Conservation (phyloP, 2,888 invertebrate species). For the Papilio elwesi region DNA sequence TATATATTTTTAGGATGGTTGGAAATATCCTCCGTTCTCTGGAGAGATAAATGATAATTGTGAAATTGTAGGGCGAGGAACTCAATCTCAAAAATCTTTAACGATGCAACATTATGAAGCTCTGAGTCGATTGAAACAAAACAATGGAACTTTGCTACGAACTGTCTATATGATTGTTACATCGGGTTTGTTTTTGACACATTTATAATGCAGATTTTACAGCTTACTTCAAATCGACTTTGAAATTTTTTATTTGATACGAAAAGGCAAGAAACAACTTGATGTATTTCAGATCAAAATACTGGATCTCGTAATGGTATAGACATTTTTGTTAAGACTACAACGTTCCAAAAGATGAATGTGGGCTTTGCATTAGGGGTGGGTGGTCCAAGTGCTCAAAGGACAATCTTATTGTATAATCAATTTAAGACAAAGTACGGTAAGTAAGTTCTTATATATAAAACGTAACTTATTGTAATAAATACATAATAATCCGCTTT, state of each 20-base stretch:
- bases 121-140: constrained; percentile 2
- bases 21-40: constrained; percentile 16
- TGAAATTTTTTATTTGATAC: no score
- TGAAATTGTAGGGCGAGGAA: constrained; percentile 7
- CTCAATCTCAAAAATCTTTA: not conserved
- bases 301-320: not conserved
- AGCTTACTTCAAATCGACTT: no score
- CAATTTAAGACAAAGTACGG: constrained; percentile 9
- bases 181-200: not conserved
- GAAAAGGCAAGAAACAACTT: no score
- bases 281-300: constrained; percentile 12
- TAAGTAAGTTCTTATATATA: not conserved
- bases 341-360: constrained; percentile 1
- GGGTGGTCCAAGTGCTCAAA: not conserved
- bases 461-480: no score
- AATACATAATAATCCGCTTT: no score
- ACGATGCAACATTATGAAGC: constrained; percentile 6
- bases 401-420: constrained; percentile 8
- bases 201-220: no score
- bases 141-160: not conserved
- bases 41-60: constrained; percentile 10
- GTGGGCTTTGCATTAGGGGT: constrained; percentile 21
- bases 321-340: not conserved
- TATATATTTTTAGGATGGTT: constrained; percentile 8
- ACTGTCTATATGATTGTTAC: constrained; percentile 2